Base-by-base conservation (phyloP, 37 sponge, comb jelly and placozoan species). In the Aplysina aerophoba region DNA sequence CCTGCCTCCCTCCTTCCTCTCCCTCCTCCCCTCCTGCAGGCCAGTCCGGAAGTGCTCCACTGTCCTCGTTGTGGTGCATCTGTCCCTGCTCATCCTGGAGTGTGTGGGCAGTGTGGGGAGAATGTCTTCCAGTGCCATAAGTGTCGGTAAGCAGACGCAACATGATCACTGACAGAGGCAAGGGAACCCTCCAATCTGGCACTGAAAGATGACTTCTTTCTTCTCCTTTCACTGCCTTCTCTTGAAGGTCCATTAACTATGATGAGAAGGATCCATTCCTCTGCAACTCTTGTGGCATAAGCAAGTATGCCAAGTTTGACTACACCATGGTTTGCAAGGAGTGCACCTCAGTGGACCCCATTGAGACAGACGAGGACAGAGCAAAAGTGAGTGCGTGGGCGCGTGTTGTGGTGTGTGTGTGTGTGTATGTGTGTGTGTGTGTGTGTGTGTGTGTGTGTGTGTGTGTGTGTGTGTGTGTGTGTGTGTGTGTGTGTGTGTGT, bases 101-200 rank as follows among this genome's bases (percentile, higher is more conserved):
- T 97, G 62, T 97, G 97, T 81, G 86, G 85, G 11, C 88, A 96
- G 20, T 97, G 97, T 73, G 96, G 97, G 16, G 97, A 97, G 89
- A 97, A 97, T 81, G 97, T 95, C 25, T 95, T 88, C 84, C 97
- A 97, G 88, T 97, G 97, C 65, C 97, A 97, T 88, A 97, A 97
- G 88, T 97, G 97, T 73, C 55, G 87, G 87, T 86, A 15, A 55
- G 82, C 27, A 36, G 5, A 5, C 27, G 11, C 65, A 12, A 12
- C 28, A 63, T 63, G 24, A 2, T 12, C 27, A 3, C 4, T 6
- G 24, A 12, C 28, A 63, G 4, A 12, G 28, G 8, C 3, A 8
- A 44, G 50, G 50, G 8, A 3, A 44, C 50, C 12, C 64, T 27
- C 27, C 64, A n/a, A n/a, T 62, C 11, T 13, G 5, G n/a, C n/a